These are phyloP conservation scores for Drosophila monieri DNA, from an alignment of 2,888 invertebrate species.

Conservation along the genomic window DNA sequence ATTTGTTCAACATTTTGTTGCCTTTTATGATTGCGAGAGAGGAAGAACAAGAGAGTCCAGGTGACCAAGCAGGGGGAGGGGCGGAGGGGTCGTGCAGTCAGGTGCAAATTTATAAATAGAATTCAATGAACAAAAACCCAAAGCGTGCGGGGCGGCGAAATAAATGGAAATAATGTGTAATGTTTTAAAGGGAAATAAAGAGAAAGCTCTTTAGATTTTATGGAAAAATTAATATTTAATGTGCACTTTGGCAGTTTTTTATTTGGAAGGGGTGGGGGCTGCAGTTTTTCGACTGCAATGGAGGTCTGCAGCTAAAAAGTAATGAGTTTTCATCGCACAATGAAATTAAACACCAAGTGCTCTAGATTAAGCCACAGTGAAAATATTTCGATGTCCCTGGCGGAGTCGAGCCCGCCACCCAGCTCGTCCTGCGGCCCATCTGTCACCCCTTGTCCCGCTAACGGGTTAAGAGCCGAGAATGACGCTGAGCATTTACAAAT, in stretches of 20 bases:
- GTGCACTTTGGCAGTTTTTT: too few relatives aligned
- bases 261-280: too few relatives aligned
- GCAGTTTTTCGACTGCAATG: too few relatives aligned
- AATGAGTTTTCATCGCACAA: slow-evolving; percentile 5
- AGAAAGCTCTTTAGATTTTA: background rate
- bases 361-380: slow-evolving; percentile 35
- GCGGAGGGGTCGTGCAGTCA: slow-evolving; percentile 20
- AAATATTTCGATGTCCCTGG: slow-evolving; percentile 55
- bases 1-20: slow-evolving; percentile 54
- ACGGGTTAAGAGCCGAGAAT: slow-evolving; percentile 47
- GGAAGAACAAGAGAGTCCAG: background rate
- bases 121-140: slow-evolving; percentile 42
- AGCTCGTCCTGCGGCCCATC: background rate
- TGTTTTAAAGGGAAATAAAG: slow-evolving; percentile 3
- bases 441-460: slow-evolving; percentile 1
- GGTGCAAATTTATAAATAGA: slow-evolving; percentile 46
- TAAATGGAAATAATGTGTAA: slow-evolving; percentile 33
- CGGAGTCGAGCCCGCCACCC: slow-evolving; percentile 11
- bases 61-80: background rate
- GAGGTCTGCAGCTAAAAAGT: too few relatives aligned
- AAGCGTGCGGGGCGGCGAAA: slow-evolving; percentile 12
- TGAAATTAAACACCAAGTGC: slow-evolving; percentile 31
- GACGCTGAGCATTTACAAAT: slow-evolving; percentile 75
- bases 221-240: slow-evolving; percentile 2
- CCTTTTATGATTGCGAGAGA: slow-evolving; percentile 47